These are phyloP conservation scores for Tragopan temminckii DNA, from an alignment of 2,797 vertebrate genomes.

Conservation along the genomic window DNA sequence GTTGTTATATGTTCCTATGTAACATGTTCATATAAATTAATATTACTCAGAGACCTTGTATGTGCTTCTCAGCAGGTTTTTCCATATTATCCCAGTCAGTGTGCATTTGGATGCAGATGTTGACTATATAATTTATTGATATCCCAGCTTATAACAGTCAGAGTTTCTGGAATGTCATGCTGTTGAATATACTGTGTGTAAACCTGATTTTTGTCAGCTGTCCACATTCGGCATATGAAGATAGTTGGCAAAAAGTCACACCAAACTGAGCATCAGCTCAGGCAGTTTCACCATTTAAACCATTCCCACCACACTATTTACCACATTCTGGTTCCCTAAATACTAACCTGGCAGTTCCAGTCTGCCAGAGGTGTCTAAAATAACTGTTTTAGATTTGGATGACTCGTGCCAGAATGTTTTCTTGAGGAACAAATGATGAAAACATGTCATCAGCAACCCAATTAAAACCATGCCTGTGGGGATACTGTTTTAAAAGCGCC, in stretches of 20 bases:
- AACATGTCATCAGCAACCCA: conserved; percentile 19
- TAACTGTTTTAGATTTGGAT: background rate
- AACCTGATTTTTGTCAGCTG: background rate
- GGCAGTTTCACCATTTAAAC: background rate
- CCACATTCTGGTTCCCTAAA: background rate
- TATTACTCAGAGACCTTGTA: background rate
- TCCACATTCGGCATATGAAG: background rate
- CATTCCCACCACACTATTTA: background rate
- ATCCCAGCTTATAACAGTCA: background rate
- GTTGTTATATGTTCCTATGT: no score
- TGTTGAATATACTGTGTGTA: accelerated
- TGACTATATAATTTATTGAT: background rate
- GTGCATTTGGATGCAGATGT: background rate
- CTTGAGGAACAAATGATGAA: background rate
- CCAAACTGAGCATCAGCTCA: accelerated
- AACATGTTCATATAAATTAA: accelerated
- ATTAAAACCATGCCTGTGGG: conserved; percentile 57
- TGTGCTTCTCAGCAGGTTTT: background rate
- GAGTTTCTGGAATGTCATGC: background rate
- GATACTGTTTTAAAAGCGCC: conserved; percentile 10
- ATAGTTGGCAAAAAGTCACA: background rate
- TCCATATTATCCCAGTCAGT: background rate
- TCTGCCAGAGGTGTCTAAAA: conserved; percentile 26
- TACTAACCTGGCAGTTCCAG: background rate
- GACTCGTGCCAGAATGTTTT: conserved; percentile 20